Percentiles rank a stretch among this genome's conserved stretches.
Evolutionary conservation across 2,797 vertebrate species (phyloP).

Genomic region (Crax fasciolata): DNA sequence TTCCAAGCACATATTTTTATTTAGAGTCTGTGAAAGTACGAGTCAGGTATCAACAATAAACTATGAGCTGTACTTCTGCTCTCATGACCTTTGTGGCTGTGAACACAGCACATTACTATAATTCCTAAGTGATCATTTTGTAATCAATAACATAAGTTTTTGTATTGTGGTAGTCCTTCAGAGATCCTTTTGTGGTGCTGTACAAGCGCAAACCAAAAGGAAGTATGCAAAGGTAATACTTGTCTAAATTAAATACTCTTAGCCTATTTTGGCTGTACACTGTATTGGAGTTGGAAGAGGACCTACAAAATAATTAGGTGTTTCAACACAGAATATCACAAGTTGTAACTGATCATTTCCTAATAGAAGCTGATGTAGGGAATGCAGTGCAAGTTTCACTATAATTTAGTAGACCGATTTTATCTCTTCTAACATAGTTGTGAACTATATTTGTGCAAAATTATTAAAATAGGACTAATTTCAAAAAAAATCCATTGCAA

Average conservation of each 20-base stretch:
- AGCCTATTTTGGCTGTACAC: neutral
- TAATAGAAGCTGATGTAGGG: neutral
- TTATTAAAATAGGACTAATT: neutral
- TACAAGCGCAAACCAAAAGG: neutral
- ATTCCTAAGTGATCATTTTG: neutral
- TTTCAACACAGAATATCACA: neutral
- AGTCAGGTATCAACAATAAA: neutral
- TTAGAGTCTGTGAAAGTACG: neutral
- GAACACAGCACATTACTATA: neutral
- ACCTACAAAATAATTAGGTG: neutral
- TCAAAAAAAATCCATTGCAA: rapidly evolving
- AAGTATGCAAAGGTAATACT: neutral
- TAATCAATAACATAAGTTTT: neutral
- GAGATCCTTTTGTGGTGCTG: neutral
- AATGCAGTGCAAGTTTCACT: neutral
- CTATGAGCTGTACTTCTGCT: neutral
- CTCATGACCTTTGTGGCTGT: neutral
- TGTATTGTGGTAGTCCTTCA: neutral
- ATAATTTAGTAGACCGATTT: neutral
- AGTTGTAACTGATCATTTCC: neutral
- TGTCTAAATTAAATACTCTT: neutral
- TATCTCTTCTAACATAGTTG: neutral
- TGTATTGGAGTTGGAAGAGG: neutral
- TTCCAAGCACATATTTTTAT: neutral
- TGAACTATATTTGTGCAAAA: neutral